A percentile compares a stretch with the other conserved stretches of the same genome.
These are phyloP conservation scores for Lydus trimaculatus DNA, from an alignment of 2,888 invertebrate genomes.

Conservation along the genomic window DNA sequence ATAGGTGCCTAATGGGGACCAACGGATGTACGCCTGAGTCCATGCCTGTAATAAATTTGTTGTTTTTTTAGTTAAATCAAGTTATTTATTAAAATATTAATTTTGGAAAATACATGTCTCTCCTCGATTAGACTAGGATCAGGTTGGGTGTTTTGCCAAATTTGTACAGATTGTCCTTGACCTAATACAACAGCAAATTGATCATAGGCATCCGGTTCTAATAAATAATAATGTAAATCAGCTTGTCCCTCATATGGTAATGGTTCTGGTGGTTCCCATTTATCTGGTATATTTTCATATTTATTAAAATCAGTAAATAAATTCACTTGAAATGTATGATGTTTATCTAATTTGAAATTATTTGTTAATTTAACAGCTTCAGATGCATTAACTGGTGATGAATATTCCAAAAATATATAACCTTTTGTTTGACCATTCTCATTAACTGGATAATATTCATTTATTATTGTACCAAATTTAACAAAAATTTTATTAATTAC, in stretches of 20 bases:
- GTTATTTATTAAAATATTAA: no score
- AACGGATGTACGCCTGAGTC: slow-evolving; percentile 95
- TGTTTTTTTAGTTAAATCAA: no score
- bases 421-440: slow-evolving; percentile 86
- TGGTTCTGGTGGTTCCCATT: slow-evolving; percentile 91
- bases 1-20: slow-evolving; percentile 98
- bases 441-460: slow-evolving; percentile 85
- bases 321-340: slow-evolving; percentile 85
- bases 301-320: slow-evolving; percentile 95
- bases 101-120: slow-evolving; percentile 72
- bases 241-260: slow-evolving; percentile 91
- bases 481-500: slow-evolving; percentile 92
- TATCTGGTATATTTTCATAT: slow-evolving; percentile 88
- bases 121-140: slow-evolving; percentile 86
- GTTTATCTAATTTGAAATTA: slow-evolving; percentile 94
- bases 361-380: slow-evolving; percentile 90
- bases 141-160: slow-evolving; percentile 89
- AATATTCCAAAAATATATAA: slow-evolving; percentile 92
- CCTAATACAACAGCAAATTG: slow-evolving; percentile 92
- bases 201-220: slow-evolving; percentile 95
- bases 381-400: slow-evolving; percentile 80
- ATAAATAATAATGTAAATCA: slow-evolving; percentile 90
- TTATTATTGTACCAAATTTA: slow-evolving; percentile 87
- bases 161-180: slow-evolving; percentile 73
- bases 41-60: slow-evolving; percentile 80